phyloP scores from a whole-genome alignment of 2,113 vertebrate species.

The Eretmochelys imbricata region DNA sequence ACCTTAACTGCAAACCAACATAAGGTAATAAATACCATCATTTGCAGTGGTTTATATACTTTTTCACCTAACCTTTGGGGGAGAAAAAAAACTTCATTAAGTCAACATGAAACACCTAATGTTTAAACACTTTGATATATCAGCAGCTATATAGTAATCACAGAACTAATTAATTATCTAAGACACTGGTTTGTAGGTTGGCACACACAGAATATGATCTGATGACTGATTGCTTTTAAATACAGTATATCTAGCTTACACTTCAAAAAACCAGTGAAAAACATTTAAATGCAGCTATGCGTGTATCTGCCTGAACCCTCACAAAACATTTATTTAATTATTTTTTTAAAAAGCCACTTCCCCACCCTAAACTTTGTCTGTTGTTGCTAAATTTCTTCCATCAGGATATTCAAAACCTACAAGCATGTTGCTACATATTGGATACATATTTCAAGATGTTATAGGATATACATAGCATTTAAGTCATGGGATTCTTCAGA shows the following conservation, averaged over 20 bases:
- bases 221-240: conserved; percentile 52
- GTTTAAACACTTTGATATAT: conserved; percentile 45
- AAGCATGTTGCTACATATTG: not conserved
- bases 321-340: conserved; percentile 24
- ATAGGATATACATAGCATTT: not conserved
- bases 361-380: not conserved
- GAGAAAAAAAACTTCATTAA: not conserved
- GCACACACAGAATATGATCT: not conserved
- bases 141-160: conserved; percentile 11
- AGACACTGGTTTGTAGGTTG: conserved; percentile 12
- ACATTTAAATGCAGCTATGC: conserved; percentile 22
- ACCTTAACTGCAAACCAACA: not conserved
- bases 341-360: not conserved
- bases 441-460: not conserved
- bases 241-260: conserved; percentile 54
- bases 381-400: conserved; percentile 7
- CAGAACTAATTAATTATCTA: conserved; percentile 51
- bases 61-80: not conserved
- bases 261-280: conserved; percentile 63
- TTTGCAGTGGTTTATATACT: not conserved
- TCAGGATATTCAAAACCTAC: not conserved
- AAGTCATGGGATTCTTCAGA: not conserved
- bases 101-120: conserved; percentile 17
- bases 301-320: conserved; percentile 50
- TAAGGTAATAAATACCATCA: not conserved